These are phyloP conservation scores for Labroides dimidiatus DNA, from an alignment of 2,797 vertebrate genomes.

Conservation along the genomic window DNA sequence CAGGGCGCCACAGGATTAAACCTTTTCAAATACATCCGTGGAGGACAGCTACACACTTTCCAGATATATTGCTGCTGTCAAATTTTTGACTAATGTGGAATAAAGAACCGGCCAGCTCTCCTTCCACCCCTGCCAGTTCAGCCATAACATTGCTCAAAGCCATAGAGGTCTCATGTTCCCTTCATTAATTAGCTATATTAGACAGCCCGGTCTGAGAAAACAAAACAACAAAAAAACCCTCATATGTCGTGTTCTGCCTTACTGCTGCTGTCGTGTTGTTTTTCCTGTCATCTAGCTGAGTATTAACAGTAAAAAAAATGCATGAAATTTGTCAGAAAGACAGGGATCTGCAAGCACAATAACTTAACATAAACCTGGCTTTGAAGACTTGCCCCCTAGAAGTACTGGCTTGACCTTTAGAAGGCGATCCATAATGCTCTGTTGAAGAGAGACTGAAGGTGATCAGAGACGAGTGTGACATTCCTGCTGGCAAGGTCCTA, in stretches of 20 bases:
- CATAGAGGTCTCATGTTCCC: constrained; percentile 55
- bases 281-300: constrained; percentile 1
- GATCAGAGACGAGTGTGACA: constrained; percentile 26
- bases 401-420: constrained; percentile 64
- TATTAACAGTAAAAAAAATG: constrained; percentile 19
- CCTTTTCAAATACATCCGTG: constrained; percentile 33
- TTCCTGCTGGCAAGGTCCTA: constrained; percentile 53
- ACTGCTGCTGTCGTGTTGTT: not conserved
- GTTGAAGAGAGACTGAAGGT: constrained; percentile 42
- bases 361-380: constrained; percentile 12
- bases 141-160: constrained; percentile 59
- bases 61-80: constrained; percentile 59
- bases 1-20: constrained; percentile 16
- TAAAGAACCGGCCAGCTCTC: constrained; percentile 46
- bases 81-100: constrained; percentile 62
- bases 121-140: constrained; percentile 43
- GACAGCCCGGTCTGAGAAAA: constrained; percentile 10
- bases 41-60: constrained; percentile 25
- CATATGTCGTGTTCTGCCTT: not conserved
- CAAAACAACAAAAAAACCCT: constrained; percentile 11
- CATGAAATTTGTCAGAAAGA: constrained; percentile 16
- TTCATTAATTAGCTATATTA: constrained; percentile 70
- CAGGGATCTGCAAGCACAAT: not conserved
- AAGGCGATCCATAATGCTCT: constrained; percentile 50
- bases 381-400: constrained; percentile 45